Base-by-base conservation (phyloP, 92 coral and sea anemone species). In the Desmophyllum pertusum region DNA sequence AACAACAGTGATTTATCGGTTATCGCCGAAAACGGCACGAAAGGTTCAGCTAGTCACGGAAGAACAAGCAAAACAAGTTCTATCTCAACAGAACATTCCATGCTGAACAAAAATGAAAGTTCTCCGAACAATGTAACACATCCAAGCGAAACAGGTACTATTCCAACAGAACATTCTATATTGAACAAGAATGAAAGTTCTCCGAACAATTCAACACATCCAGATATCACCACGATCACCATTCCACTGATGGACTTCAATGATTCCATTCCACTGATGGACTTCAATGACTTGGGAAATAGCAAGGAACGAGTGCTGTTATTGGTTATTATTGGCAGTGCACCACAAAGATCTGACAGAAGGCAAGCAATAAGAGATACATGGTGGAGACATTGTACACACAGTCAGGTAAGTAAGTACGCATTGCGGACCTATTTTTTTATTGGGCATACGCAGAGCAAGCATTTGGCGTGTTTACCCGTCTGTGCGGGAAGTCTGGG, bases 301-400 rank as follows among this genome's bases (percentile, higher is more conserved):
- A 65, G 68, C 9, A 62, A 45, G 59, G 6, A 19, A 65, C 67
- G 50, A 33, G 27, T 78, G 30, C 50, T 78, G 39, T 31, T 79
- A n/a, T 65, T 79, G 42, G 70, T 79, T 45, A 65, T 39, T 65
- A 63, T 65, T 23, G 70, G 83, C 63, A 79, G 74, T 63, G 83
- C 83, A 21, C 83, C 83, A 7, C 74, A 29, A 43, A 48, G 91
- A 41, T 57, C 40, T 36, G 81, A 88, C 37, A 83, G 88, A 70
- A 81, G 91, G 33, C 76, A 83, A 72, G 91, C 31, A 5, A 77
- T 88, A 42, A 53, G 91, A 19, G 81, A 71, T 0, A 83, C 91
- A 15, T 88, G 91, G 91, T 88, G 91, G 91, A 70, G 57, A 36
- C 75, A 77, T 59, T 88, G 91, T 35, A 48, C 61, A 8, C 35